Percentiles rank a stretch among this genome's conserved stretches.
Evolutionary conservation across 2,113 vertebrate species (phyloP).

Genomic region (Lanius collurio): DNA sequence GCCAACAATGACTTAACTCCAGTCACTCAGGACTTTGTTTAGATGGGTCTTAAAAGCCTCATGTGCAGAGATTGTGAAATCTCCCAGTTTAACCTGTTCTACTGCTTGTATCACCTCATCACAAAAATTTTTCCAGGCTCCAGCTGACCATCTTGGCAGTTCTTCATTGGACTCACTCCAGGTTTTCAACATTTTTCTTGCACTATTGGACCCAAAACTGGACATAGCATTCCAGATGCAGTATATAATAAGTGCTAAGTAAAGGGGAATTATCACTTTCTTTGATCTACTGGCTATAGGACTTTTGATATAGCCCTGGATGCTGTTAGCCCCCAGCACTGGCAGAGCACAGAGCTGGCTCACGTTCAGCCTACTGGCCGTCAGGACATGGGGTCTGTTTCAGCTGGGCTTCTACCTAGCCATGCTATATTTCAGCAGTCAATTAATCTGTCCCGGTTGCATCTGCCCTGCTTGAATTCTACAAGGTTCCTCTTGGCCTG

Average conservation of each 20-base stretch:
- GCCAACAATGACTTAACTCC: neutral
- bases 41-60: neutral
- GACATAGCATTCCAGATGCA: neutral
- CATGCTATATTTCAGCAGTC: neutral
- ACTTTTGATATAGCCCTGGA: neutral
- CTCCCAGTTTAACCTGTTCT: neutral
- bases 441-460: neutral
- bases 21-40: neutral
- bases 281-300: neutral
- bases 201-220: neutral
- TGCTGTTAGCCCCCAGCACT: neutral
- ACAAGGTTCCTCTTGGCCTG: neutral
- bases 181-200: neutral
- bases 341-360: neutral
- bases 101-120: neutral
- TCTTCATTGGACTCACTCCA: neutral
- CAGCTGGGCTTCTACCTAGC: neutral
- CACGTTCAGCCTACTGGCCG: neutral
- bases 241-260: neutral
- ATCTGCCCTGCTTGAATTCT: neutral
- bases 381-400: neutral
- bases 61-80: neutral
- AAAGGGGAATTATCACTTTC: neutral
- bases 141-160: neutral
- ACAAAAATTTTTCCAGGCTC: neutral